These are phyloP conservation scores for Catharus fuscescens DNA, from an alignment of 2,113 vertebrate species.

Conservation along the genomic window DNA sequence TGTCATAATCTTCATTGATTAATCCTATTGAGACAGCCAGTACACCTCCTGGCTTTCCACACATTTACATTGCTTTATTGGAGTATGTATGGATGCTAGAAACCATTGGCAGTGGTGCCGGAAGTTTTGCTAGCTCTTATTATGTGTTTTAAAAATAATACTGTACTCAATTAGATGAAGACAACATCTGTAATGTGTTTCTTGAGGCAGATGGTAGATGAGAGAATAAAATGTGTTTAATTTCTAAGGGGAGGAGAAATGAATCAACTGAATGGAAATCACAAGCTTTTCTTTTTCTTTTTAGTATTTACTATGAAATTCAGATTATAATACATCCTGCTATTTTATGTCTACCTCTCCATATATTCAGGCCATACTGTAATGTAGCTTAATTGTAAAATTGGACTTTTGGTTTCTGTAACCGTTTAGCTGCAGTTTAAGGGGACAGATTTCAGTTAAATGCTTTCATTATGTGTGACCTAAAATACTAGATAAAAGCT, in stretches of 20 bases:
- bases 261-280: not conserved
- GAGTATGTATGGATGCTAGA: not conserved
- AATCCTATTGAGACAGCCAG: conserved; percentile 8
- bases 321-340: not conserved
- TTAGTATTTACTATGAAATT: not conserved
- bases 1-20: conserved; percentile 19
- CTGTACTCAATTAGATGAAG: not conserved
- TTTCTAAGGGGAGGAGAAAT: not conserved
- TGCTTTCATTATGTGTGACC: not conserved
- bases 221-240: not conserved
- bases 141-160: not conserved
- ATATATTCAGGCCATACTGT: not conserved
- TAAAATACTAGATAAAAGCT: not conserved
- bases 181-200: not conserved
- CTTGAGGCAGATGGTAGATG: not conserved
- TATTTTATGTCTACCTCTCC: not conserved
- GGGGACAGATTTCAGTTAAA: not conserved
- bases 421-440: not conserved
- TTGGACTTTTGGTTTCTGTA: not conserved
- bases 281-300: not conserved
- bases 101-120: not conserved
- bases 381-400: not conserved
- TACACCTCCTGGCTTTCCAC: not conserved
- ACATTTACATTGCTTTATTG: not conserved
- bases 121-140: not conserved